phyloP scores from a whole-genome alignment of 2,888 invertebrate genomes.

The Listrodromus nycthemerus region DNA sequence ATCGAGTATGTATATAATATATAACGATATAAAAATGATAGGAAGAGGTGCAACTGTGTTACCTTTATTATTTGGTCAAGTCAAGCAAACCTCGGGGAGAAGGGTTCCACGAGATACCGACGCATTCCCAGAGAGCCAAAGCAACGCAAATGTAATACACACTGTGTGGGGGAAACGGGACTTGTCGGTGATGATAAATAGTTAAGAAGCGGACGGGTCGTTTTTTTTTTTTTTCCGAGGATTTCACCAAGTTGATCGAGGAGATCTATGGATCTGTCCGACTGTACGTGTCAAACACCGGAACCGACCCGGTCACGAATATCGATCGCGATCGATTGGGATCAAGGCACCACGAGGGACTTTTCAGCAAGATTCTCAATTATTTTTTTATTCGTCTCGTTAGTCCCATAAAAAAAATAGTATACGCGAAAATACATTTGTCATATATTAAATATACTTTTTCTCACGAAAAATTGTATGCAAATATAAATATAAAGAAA shows the following conservation, averaged over 20 bases:
- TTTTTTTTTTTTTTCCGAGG: background rate
- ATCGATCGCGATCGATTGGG: background rate
- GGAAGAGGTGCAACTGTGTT: conserved; percentile 88
- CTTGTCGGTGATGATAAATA: conserved; percentile 28
- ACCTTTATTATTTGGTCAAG: conserved; percentile 85
- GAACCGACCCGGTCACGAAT: background rate
- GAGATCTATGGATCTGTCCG: background rate
- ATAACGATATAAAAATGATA: conserved; percentile 50
- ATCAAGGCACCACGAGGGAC: background rate
- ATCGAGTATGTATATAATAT: conserved; percentile 35
- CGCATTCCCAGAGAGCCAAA: conserved; percentile 88
- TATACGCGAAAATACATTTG: background rate
- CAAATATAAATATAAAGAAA: too few relatives aligned
- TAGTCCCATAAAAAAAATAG: background rate
- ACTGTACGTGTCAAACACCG: background rate
- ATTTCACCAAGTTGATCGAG: background rate
- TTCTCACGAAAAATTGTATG: too few relatives aligned
- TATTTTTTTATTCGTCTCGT: conserved; percentile 15
- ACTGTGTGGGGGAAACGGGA: conserved; percentile 77
- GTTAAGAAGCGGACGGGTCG: background rate
- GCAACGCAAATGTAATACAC: conserved; percentile 85
- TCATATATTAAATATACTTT: too few relatives aligned
- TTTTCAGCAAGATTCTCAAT: background rate
- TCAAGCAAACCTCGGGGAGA: conserved; percentile 85
- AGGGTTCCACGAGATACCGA: conserved; percentile 85